phyloP scores from a whole-genome alignment of 2,113 vertebrate species.

The Pterocles orientalis region DNA sequence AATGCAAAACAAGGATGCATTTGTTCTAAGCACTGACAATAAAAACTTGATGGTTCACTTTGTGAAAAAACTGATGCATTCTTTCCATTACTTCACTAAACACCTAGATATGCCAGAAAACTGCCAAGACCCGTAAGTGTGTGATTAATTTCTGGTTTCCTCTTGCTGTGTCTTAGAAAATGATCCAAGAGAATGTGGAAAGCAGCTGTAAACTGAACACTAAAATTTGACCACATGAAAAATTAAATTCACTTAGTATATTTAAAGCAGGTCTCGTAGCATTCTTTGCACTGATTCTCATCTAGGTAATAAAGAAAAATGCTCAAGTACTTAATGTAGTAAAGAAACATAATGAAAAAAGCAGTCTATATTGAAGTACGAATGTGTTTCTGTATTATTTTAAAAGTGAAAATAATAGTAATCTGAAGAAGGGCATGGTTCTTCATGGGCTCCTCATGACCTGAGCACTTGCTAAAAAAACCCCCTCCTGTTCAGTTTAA shows the following conservation, averaged over 20 bases:
- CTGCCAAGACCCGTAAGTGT: slow-evolving; percentile 33
- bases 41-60: slow-evolving; percentile 17
- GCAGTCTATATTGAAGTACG: not conserved
- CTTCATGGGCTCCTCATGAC: not conserved
- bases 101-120: slow-evolving; percentile 26
- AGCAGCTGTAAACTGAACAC: slow-evolving; percentile 48
- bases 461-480: not conserved
- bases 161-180: slow-evolving; percentile 59
- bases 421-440: not conserved
- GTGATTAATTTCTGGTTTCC: slow-evolving; percentile 72
- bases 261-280: not conserved
- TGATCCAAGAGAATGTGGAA: slow-evolving; percentile 60
- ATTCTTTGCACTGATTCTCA: not conserved
- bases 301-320: not conserved
- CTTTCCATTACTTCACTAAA: slow-evolving; percentile 57
- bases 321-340: not conserved
- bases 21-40: slow-evolving; percentile 51
- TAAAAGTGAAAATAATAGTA: not conserved
- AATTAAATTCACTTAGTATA: not conserved
- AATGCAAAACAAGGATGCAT: slow-evolving; percentile 12
- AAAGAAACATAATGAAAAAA: not conserved
- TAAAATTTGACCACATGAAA: not conserved
- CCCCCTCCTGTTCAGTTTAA: not conserved
- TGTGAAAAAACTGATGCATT: not conserved
- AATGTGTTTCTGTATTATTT: not conserved